Percentiles rank a stretch among this genome's conserved stretches.
Conservation (phyloP, 2,888 invertebrate genomes). For the Camponotus fellah region DNA sequence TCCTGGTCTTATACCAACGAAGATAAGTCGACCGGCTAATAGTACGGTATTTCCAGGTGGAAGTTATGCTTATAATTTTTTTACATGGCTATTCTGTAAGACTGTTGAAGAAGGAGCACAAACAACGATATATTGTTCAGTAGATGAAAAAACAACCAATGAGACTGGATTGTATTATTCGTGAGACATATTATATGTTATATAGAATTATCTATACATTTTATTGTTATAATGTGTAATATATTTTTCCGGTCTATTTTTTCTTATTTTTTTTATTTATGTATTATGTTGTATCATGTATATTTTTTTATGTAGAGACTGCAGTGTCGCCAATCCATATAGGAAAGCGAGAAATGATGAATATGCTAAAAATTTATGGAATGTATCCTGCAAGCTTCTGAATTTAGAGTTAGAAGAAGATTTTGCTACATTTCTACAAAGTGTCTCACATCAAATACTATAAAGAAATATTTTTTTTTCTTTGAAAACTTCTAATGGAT, state of each 20-base stretch:
- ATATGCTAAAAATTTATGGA: conserved; percentile 87
- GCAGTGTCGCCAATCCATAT: conserved; percentile 86
- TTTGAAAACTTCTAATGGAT: too few species aligned
- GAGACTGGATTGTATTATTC: conserved; percentile 89
- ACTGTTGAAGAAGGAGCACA: conserved; percentile 90
- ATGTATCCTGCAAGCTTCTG: conserved; percentile 87
- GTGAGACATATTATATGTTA: conserved; percentile 79
- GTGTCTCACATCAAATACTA: background rate
- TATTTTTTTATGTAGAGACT: conserved; percentile 87
- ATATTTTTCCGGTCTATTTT: background rate
- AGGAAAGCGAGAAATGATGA: conserved; percentile 87
- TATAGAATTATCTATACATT: background rate
- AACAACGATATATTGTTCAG: conserved; percentile 91
- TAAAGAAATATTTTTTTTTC: background rate
- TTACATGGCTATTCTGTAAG: conserved; percentile 87
- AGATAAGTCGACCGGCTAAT: conserved; percentile 90
- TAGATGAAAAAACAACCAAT: conserved; percentile 89
- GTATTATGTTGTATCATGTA: too few species aligned
- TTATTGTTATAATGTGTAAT: background rate
- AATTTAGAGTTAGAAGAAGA: conserved; percentile 86
- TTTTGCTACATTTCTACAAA: conserved; percentile 67
- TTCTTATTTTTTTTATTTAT: too few species aligned
- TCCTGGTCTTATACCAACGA: conserved; percentile 92
- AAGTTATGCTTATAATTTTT: conserved; percentile 82
- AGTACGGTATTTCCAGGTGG: conserved; percentile 87